Base-by-base conservation (phyloP, 1,140 invertebrate genomes). In the Drosophila pseudoobscura region DNA sequence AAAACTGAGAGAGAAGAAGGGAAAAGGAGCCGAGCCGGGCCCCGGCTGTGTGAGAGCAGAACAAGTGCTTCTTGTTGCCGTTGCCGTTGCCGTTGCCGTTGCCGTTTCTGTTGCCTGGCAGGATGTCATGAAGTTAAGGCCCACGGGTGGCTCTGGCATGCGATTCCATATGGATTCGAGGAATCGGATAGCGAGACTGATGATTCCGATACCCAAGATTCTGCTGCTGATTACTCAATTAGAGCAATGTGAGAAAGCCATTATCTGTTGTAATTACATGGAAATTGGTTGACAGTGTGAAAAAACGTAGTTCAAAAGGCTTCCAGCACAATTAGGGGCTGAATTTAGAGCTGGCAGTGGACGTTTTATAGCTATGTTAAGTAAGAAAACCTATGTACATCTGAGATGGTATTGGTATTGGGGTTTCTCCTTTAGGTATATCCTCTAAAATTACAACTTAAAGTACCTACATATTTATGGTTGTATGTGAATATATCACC, bases 141-240 rank as follows among this genome's bases (percentile, higher is more conserved):
- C 61, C 65, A 45, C 71, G 49, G 61, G 71, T 75, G 68, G 44
- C 61, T 63, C 20, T 22, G 4, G 8, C 43, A 7, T 39, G 47
- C 29, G 26, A 53, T 43, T 39, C 24, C 7, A 13, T 17, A 31
- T 41, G 51, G 53, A 24, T 54, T 51, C 41, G 17, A 17, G 24
- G 20, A 54, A 63, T 50, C 29, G 20, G 43, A 24, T 54, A 50
- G 43, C 41, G 66, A 46, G 7, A 55, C 50, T 46, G 57, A 60
- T 59, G 41, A 29, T 20, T 2, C 39, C 54, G 15, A 31, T 62
- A 35, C 31, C 31, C 8, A 35, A 35, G 51, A 57, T 75, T 54
- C 61, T 58, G 57, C 72, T 54, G 49, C 68, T 87, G 75, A 87
- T 78, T 64, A 44, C 75, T 87, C 82, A 87, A 88, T 87, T 88